Conservation (phyloP, 92 coral and sea anemone species). For the Montipora capitata region DNA sequence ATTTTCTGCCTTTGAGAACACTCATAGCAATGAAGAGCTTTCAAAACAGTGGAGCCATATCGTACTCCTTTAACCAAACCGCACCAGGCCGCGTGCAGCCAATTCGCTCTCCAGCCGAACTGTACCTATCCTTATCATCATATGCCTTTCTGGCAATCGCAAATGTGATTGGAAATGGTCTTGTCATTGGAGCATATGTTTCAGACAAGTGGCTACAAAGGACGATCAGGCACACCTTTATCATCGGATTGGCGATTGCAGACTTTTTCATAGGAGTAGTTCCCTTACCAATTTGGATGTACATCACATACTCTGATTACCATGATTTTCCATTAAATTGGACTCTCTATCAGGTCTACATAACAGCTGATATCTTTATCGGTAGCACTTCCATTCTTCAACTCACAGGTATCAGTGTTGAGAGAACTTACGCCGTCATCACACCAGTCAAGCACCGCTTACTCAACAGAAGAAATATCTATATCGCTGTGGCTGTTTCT, state of each 20-base stretch:
- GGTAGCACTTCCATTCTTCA: conserved; percentile 94
- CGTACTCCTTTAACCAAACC: background rate
- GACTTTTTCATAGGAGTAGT: conserved; percentile 88
- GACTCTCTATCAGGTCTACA: conserved; percentile 84
- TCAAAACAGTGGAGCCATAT: background rate
- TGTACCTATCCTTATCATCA: conserved; percentile 28
- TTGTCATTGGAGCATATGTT: conserved; percentile 85
- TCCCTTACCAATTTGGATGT: conserved; percentile 89
- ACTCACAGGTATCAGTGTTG: conserved; percentile 86
- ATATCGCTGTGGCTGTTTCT: conserved; percentile 64
- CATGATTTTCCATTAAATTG: conserved; percentile 8
- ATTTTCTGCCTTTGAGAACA: background rate
- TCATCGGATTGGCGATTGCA: conserved; percentile 87
- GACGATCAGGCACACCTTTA: conserved; percentile 78
- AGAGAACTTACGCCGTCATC: conserved; percentile 88
- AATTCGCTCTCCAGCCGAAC: conserved; percentile 23
- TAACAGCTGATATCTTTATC: conserved; percentile 89
- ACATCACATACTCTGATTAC: conserved; percentile 45
- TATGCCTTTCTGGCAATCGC: conserved; percentile 72
- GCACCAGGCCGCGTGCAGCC: background rate
- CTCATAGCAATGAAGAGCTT: background rate
- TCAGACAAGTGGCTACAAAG: conserved; percentile 72
- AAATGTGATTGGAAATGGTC: conserved; percentile 82
- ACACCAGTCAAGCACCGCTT: conserved; percentile 88
- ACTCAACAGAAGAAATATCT: conserved; percentile 66